These are phyloP conservation scores for Conger conger DNA, from an alignment of 2,113 vertebrate genomes.

Conservation along the genomic window DNA sequence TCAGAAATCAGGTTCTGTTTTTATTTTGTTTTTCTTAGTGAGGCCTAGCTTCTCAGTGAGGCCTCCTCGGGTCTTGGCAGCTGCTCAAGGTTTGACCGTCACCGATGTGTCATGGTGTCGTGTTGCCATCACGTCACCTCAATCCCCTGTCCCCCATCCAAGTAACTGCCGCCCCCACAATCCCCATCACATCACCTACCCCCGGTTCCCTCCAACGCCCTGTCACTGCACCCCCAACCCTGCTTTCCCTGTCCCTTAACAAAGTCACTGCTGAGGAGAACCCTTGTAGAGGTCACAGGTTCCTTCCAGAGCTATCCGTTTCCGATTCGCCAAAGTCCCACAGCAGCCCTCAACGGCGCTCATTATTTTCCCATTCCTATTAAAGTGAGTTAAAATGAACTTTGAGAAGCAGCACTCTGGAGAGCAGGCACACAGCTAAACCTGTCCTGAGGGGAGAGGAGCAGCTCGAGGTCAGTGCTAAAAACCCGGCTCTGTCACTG, in stretches of 20 bases:
- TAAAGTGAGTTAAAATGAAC: background rate
- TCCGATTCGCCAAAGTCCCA: background rate
- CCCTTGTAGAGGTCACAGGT: background rate
- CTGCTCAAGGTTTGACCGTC: background rate
- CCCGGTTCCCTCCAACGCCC: too few relatives aligned
- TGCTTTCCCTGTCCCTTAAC: background rate
- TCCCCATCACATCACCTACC: background rate
- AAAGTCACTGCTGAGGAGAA: background rate
- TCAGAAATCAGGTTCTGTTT: background rate
- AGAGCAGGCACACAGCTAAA: background rate
- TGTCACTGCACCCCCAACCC: too few relatives aligned
- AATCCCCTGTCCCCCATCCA: background rate
- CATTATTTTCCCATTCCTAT: constrained; percentile 20
- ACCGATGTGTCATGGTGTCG: constrained; percentile 2
- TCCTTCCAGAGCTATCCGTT: background rate
- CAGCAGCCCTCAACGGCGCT: background rate
- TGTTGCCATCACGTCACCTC: background rate
- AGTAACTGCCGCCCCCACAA: background rate
- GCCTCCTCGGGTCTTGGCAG: background rate
- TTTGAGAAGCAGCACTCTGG: background rate
- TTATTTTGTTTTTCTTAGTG: background rate
- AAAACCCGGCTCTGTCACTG: background rate
- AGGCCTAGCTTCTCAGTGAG: background rate
- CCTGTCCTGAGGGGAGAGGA: background rate
- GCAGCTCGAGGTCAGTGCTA: background rate